Base-by-base conservation (phyloP, 2,888 invertebrate species). In the Lapara coniferarum region DNA sequence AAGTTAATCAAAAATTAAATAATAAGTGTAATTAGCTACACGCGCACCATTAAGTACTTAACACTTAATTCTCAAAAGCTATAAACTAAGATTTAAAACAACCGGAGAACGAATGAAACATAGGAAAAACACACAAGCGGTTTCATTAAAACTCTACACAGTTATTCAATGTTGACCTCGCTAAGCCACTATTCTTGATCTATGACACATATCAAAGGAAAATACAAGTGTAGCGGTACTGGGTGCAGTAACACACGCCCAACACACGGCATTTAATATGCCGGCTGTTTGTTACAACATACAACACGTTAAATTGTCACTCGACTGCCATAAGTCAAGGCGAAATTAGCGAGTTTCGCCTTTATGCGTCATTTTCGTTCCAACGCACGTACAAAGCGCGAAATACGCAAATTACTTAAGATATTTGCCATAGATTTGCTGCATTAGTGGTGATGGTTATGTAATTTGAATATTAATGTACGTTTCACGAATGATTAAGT, bases 241-340 rank as follows among this genome's bases (percentile, higher is more conserved):
- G 49, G 46, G 72, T 75, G 75, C 71, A 74, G 75, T 75, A 72
- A 74, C 67, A 58, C 16, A n/a, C 46, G 71, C 73, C 71, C 78
- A 75, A 79, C 75, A 85, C 83, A 78, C 85, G 83, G 75, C 81
- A 80, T 87, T 88, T 89, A 89, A 89, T 90, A 89, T 85, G 82
- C 75, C 73, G 75, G 78, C 83, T 83, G 81, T 87, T 82, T 82
- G 84, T 82, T 86, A 86, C 85, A 85, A 84, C 81, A 82, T 85
- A 85, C 85, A 83, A 81, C 81, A 80, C 77, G 82, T 81, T 83
- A 85, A 85, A 88, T 84, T 85, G 85, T 86, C 85, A 82, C 80
- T 79, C 76, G 72, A 72, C 74, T 75, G 77, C 83, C 77, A 82
- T 86, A 86, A 87, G 82, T 87, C 85, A 86, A 79, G 81, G 76